Conservation (phyloP, 2,888 invertebrate genomes). For the Ectemnius cavifrons region DNA sequence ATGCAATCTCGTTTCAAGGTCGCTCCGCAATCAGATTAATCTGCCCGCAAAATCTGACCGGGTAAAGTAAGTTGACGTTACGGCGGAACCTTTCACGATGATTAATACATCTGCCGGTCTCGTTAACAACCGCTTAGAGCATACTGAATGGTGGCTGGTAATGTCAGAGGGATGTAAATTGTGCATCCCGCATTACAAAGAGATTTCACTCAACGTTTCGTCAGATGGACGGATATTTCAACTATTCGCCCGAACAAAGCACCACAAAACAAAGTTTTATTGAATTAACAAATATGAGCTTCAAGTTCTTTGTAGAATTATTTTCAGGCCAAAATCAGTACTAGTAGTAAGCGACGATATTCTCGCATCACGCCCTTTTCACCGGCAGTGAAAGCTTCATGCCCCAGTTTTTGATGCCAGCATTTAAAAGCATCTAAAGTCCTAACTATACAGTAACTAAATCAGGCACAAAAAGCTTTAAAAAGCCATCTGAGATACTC, state of each 20-base stretch:
- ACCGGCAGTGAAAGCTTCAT: constrained; percentile 40
- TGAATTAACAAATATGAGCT: too few species aligned
- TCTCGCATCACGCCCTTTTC: constrained; percentile 11
- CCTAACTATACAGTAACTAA: background rate
- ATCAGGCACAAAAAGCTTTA: too few species aligned
- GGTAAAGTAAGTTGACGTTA: background rate
- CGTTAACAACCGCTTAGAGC: too few species aligned
- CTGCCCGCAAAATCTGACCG: constrained; percentile 29
- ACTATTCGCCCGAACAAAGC: too few species aligned
- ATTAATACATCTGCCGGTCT: too few species aligned
- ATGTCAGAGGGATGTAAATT: too few species aligned
- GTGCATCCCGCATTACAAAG: too few species aligned
- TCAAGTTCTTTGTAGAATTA: background rate
- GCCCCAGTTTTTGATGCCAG: constrained; percentile 43
- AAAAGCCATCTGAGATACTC: constrained; percentile 62
- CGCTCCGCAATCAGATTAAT: constrained; percentile 59
- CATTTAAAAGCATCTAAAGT: constrained; percentile 37
- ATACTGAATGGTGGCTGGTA: too few species aligned
- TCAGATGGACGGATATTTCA: too few species aligned
- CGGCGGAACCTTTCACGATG: too few species aligned
- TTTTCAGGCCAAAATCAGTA: background rate
- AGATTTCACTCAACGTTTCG: too few species aligned
- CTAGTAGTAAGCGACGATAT: constrained; percentile 3
- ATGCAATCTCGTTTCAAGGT: constrained; percentile 64
- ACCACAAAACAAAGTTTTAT: too few species aligned